A percentile compares a stretch with the other conserved stretches of the same genome.
phyloP scores from a whole-genome alignment of 92 coral and sea anemone genomes.

The Porites rus region DNA sequence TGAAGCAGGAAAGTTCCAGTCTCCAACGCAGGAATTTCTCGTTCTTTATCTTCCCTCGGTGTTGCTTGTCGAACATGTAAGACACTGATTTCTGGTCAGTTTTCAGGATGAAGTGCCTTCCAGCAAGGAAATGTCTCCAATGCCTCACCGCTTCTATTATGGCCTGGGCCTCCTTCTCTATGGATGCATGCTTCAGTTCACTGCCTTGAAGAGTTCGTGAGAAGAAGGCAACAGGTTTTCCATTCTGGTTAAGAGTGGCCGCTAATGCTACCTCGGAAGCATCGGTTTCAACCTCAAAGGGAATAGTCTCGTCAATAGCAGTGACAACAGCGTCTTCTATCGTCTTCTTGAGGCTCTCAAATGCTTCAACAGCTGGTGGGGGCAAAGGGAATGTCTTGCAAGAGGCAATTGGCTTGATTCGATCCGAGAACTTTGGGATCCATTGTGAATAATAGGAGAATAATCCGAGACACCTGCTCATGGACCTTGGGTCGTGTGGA shows the following conservation, averaged over 20 bases:
- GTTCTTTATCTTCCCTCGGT: slow-evolving; percentile 58
- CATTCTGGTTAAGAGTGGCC: slow-evolving; percentile 53
- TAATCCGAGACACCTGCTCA: too few species aligned
- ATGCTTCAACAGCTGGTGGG: slow-evolving; percentile 16
- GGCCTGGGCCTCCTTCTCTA: slow-evolving; percentile 57
- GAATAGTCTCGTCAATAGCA: too few species aligned
- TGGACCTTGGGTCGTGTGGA: too few species aligned
- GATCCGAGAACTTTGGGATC: too few species aligned
- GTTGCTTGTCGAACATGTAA: neutral
- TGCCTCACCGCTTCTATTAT: slow-evolving; percentile 59
- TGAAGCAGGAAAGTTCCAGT: slow-evolving; percentile 41
- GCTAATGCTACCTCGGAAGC: slow-evolving; percentile 32
- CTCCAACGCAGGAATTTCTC: slow-evolving; percentile 50
- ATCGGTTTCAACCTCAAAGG: too few species aligned
- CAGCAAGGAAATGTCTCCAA: slow-evolving; percentile 63
- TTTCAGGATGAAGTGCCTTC: slow-evolving; percentile 19
- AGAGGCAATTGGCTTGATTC: too few species aligned
- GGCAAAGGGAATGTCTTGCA: too few species aligned
- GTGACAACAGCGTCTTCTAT: neutral
- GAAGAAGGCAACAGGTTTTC: slow-evolving; percentile 34
- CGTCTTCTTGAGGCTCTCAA: slow-evolving; percentile 6
- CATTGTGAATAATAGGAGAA: too few species aligned
- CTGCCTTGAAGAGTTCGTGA: slow-evolving; percentile 12
- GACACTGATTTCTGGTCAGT: slow-evolving; percentile 60
- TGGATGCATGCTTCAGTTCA: slow-evolving; percentile 27